A percentile compares a stretch with the other conserved stretches of the same genome.
Conservation (phyloP, 2,888 invertebrate genomes). For the Fragum whitleyi region DNA sequence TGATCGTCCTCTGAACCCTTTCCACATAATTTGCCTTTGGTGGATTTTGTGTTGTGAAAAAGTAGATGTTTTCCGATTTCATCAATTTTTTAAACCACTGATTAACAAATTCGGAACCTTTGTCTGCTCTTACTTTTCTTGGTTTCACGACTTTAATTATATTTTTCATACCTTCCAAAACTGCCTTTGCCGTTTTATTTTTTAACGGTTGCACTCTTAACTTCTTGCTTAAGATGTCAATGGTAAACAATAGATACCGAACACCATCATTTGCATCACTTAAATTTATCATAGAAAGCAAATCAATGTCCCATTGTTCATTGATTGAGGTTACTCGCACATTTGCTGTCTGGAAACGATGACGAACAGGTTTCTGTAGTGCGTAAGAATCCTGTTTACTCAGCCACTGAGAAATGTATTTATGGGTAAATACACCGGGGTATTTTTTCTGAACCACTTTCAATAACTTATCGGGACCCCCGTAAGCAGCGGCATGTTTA, state of each 20-base stretch:
- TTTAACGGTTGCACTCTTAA: slow-evolving; percentile 47
- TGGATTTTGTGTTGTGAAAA: slow-evolving; percentile 40
- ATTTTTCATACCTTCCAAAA: slow-evolving; percentile 34
- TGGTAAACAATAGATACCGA: slow-evolving; percentile 45
- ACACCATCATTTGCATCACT: slow-evolving; percentile 46
- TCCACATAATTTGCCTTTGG: slow-evolving; percentile 33
- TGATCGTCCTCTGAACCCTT: slow-evolving; percentile 30
- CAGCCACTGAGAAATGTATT: slow-evolving; percentile 46
- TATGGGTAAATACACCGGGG: slow-evolving; percentile 41
- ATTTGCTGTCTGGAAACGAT: slow-evolving; percentile 47
- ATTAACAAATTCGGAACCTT: slow-evolving; percentile 38
- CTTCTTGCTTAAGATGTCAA: slow-evolving; percentile 50
- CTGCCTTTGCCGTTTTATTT: slow-evolving; percentile 39
- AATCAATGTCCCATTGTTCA: slow-evolving; percentile 51
- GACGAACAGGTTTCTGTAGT: slow-evolving; percentile 43
- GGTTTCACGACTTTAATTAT: slow-evolving; percentile 35
- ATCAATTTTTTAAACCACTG: slow-evolving; percentile 31
- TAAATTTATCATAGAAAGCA: slow-evolving; percentile 39
- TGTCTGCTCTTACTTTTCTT: slow-evolving; percentile 29
- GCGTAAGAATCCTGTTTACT: slow-evolving; percentile 49
- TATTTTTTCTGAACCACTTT: slow-evolving; percentile 45
- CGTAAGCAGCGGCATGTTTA: slow-evolving; percentile 40
- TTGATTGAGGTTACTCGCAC: slow-evolving; percentile 44
- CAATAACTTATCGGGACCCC: slow-evolving; percentile 44
- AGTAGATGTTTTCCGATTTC: slow-evolving; percentile 31